phyloP scores from a whole-genome alignment of 2,888 invertebrate species.

The Lasioglossum morio region DNA sequence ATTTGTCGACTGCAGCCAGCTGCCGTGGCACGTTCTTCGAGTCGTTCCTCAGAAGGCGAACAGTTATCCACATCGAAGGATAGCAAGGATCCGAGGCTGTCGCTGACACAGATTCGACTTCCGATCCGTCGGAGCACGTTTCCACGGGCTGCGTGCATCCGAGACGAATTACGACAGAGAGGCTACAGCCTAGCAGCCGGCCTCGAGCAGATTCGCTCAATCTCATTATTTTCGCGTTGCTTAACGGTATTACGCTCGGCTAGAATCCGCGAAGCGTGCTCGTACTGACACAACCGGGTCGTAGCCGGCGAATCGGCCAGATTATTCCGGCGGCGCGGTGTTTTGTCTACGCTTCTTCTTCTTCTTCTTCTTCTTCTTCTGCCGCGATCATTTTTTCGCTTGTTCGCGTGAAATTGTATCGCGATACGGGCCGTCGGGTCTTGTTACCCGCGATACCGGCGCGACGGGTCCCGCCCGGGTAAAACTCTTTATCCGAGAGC shows the following conservation, averaged over 20 bases:
- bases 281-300: constrained; percentile 67
- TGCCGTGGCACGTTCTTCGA: not conserved
- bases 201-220: constrained; percentile 37
- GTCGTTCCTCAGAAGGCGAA: not conserved
- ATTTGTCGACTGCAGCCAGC: not conserved
- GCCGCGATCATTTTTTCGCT: constrained; percentile 21
- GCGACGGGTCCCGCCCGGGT: constrained; percentile 30
- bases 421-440: constrained; percentile 48
- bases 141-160: constrained; percentile 3
- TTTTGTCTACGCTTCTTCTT: not conserved
- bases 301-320: constrained; percentile 18
- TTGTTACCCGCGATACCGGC: constrained; percentile 53
- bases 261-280: constrained; percentile 54
- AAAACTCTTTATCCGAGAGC: constrained; percentile 55
- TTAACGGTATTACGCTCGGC: constrained; percentile 62
- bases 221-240: constrained; percentile 37
- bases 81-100: not conserved
- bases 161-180: constrained; percentile 12
- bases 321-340: not conserved
- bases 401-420: constrained; percentile 54
- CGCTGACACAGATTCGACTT: constrained; percentile 17
- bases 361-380: not conserved
- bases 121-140: not conserved
- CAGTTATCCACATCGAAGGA: not conserved
- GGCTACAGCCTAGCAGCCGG: not conserved